Base-by-base conservation (phyloP, 2,113 vertebrate species). In the Cyprinus carpio region DNA sequence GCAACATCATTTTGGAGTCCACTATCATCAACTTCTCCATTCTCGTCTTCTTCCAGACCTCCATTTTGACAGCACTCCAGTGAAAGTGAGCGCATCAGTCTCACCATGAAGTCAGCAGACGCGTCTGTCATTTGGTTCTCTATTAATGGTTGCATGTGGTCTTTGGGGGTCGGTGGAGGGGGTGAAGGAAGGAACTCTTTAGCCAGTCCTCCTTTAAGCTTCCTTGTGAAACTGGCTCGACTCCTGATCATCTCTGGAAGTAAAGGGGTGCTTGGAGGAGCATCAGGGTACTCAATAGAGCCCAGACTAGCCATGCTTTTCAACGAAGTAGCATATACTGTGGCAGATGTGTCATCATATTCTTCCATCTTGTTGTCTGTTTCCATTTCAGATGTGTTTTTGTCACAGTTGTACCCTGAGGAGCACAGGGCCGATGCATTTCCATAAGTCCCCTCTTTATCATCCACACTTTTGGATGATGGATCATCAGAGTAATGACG, bases 271-370 rank as follows among this genome's bases (percentile, higher is more conserved):
- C 92, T 90, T 0, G 94, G 94, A 10, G 95, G 94, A 71, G 94
- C 92, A 4, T 95, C 94, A 1, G 94, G 94, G 91, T 95, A 95
- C 84, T 95, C 94, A 0, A 94, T n/a, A 18, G 95, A 95, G 27
- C 93, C 91, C 37, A 87, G 31, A 18, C 29, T 67, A 31, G 64
- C 29, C 85, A 86, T 78, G n/a, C 49, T 27, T 60, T 84, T 75
- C 62, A 88, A 58, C 4, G 71, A 16, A 23, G 15, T 82, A 7
- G 82, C 72, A 76, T 72, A 86, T 58, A 37, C 37, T 7, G 62
- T 75, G 5, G 46, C 9, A 34, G 27, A 56, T 60, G 49, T 16
- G 7, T 56, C 29, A 43, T 83, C 34, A 29, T 67, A 43, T 69
- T 43, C 81, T 4, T 60, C 72, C 49, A 77, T 58, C 49, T 86